A percentile compares a stretch with the other conserved stretches of the same genome.
These are phyloP conservation scores for Micrasema longulum DNA, from an alignment of 1,140 invertebrate species.

Conservation along the genomic window DNA sequence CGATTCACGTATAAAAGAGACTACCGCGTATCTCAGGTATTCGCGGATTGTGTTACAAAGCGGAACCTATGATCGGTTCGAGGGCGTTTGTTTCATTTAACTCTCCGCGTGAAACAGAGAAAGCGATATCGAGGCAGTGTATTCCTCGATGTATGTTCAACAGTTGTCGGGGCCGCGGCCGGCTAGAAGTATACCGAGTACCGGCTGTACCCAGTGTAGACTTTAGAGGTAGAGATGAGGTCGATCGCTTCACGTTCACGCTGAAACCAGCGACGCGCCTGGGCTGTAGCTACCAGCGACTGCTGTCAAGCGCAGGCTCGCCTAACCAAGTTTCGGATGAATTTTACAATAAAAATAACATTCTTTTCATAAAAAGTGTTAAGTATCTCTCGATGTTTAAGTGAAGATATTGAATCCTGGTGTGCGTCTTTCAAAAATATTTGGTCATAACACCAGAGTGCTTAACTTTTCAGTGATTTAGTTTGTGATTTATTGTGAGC, in stretches of 20 bases:
- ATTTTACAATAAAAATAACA: conserved; percentile 14
- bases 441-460: conserved; percentile 3
- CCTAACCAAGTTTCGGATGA: neutral
- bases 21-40: conserved; percentile 17
- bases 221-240: conserved; percentile 27
- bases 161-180: conserved; percentile 17
- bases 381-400: conserved; percentile 14
- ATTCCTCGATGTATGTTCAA: conserved; percentile 6
- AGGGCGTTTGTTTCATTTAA: conserved; percentile 1
- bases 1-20: neutral
- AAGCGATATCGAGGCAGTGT: neutral
- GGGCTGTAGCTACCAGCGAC: neutral
- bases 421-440: neutral
- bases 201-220: no score
- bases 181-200: conserved; percentile 11
- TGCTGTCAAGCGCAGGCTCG: neutral
- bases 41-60: conserved; percentile 25
- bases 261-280: conserved; percentile 4
- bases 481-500: conserved; percentile 33
- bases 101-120: neutral
- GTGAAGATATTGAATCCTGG: conserved; percentile 17
- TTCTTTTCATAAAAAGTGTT: conserved; percentile 20
- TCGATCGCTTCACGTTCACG: conserved; percentile 7
- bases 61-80: conserved; percentile 14
- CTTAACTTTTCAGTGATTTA: conserved; percentile 7